Percentiles rank a stretch among this genome's conserved stretches.
Conservation (phyloP, 2,888 invertebrate species). For the Cryptus viduatorius region DNA sequence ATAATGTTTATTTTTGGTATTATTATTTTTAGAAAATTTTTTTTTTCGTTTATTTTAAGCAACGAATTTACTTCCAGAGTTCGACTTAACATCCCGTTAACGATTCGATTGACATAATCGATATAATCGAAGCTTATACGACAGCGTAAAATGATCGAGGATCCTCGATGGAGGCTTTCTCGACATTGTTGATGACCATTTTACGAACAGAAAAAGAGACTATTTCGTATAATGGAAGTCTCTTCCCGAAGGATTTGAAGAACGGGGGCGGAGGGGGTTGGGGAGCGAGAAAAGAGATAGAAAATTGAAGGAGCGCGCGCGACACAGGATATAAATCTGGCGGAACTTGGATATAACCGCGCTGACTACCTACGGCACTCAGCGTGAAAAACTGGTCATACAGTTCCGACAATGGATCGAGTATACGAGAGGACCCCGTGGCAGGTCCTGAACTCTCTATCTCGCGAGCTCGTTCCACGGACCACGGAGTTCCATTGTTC, state of each 20-base stretch:
- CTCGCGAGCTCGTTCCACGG: conserved; percentile 32
- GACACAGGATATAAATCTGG: conserved; percentile 22
- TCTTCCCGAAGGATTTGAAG: conserved; percentile 39
- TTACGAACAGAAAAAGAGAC: conserved; percentile 44
- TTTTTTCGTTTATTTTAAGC: too few relatives aligned
- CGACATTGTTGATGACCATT: conserved; percentile 40
- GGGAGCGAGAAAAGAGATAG: background rate
- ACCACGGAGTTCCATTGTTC: conserved; percentile 37
- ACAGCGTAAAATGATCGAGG: background rate
- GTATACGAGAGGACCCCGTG: conserved; percentile 47
- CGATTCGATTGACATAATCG: too few relatives aligned
- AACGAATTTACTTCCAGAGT: too few relatives aligned
- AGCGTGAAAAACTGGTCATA: conserved; percentile 65
- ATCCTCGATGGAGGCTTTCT: background rate
- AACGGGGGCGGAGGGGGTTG: conserved; percentile 1
- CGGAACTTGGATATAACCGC: conserved; percentile 18
- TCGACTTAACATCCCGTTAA: background rate
- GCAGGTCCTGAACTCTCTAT: conserved; percentile 60
- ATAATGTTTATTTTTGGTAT: too few relatives aligned
- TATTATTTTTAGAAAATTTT: too few relatives aligned
- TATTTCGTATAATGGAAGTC: conserved; percentile 36
- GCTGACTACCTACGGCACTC: conserved; percentile 33
- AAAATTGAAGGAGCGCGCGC: conserved; percentile 13
- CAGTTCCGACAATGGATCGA: conserved; percentile 63
- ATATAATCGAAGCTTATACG: background rate